A percentile compares a stretch with the other conserved stretches of the same genome.
Conservation (phyloP, 2,797 vertebrate genomes). For the Ctenochaetus hawaiiensis region DNA sequence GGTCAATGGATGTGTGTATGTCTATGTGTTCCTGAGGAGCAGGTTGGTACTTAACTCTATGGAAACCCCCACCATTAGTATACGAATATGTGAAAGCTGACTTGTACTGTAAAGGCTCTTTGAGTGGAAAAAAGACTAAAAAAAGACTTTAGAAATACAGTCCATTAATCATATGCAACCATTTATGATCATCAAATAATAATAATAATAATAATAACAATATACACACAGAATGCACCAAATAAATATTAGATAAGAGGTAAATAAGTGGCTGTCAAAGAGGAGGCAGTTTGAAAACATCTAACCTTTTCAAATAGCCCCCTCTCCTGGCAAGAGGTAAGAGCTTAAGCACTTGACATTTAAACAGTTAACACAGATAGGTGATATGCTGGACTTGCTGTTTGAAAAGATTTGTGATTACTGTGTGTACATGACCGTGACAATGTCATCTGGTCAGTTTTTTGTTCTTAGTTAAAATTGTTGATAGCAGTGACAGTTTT, state of each 20-base stretch:
- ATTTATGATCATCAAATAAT: no score
- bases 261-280: background rate
- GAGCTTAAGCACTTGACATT: conserved; percentile 19
- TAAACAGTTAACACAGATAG: conserved; percentile 34
- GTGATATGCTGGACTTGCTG: background rate
- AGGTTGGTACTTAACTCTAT: no score
- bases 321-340: conserved; percentile 76
- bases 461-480: background rate
- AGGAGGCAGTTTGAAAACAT: background rate
- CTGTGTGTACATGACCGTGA: accelerated
- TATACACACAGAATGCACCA: background rate
- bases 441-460: background rate
- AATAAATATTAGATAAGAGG: background rate
- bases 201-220: no score
- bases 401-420: background rate
- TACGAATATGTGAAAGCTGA: no score
- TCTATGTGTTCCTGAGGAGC: no score
- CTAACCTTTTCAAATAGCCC: conserved; percentile 70
- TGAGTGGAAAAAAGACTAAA: no score
- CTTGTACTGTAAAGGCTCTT: no score
- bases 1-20: no score
- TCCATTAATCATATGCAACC: no score
- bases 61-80: no score
- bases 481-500: background rate
- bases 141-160: no score